phyloP scores from a whole-genome alignment of 2,888 invertebrate species.

The Gymnocheta viridis region DNA sequence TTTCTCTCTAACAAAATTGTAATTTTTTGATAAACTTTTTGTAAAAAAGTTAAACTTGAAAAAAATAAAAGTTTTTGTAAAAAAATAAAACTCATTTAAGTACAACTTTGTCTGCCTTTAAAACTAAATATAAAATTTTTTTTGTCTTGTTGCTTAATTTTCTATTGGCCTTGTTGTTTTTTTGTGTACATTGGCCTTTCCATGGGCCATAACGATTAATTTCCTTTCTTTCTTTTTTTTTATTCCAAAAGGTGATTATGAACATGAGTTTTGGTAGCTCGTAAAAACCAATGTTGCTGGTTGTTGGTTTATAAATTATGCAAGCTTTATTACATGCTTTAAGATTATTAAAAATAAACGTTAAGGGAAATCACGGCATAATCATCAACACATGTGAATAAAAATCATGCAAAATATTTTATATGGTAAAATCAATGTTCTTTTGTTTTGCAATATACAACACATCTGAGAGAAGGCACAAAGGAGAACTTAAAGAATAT shows the following conservation, averaged over 20 bases:
- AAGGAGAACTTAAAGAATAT: background rate
- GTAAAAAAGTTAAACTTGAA: background rate
- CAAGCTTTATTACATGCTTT: conserved; percentile 34
- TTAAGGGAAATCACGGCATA: conserved; percentile 47
- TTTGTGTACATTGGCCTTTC: background rate
- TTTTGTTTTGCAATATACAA: background rate
- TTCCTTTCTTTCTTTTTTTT: conserved; percentile 8
- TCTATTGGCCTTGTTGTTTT: conserved; percentile 19
- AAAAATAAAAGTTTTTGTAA: background rate
- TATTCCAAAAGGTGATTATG: conserved; percentile 60
- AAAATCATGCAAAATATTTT: conserved; percentile 21
- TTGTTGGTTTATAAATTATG: conserved; percentile 66
- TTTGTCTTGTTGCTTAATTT: background rate
- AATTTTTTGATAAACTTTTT: background rate
- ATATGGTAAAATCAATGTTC: background rate
- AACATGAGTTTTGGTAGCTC: conserved; percentile 65
- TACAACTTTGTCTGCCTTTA: background rate
- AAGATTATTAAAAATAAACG: conserved; percentile 19
- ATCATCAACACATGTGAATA: conserved; percentile 16
- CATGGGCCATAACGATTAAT: conserved; percentile 44
- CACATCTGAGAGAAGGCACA: background rate
- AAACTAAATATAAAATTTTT: too few species aligned
- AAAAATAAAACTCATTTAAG: background rate
- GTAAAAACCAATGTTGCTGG: conserved; percentile 56
- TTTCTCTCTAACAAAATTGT: too few species aligned